Base-by-base conservation (phyloP, 2,797 vertebrate species). In the Lepilemur septentrionalis region DNA sequence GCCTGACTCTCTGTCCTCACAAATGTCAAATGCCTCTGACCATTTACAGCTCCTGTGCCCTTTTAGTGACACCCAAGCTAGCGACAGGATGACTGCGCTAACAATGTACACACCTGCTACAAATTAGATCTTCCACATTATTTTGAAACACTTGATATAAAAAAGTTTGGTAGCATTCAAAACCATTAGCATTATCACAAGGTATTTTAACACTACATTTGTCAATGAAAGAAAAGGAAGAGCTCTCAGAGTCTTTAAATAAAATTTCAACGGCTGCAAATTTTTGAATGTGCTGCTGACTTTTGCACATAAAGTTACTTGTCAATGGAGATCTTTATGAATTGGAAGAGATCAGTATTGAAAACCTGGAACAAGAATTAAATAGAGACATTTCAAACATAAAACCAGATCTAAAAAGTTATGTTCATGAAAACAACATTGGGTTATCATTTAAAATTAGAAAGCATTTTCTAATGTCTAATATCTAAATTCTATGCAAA, bases 251-350 rank as follows among this genome's bases (percentile, higher is more conserved):
- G 69, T 85, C 94, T 96, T 97, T 94, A 91, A 91, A 91, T 73
- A 92, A 57, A 94, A 93, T 95, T 97, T 85, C 73, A 91, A 43
- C 35, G 52, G 85, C 82, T 18, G 14, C 90, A 84, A 79, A 86
- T 63, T 75, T 88, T 78, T 95, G 32, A 93, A 92, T 48, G 48
- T 50, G 69, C 61, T 25, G 41, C 88, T 63, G 87, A 92, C 81
- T 97, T 91, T 69, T 43, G 76, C 55, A 50, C 2, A 32, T 38
- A 32, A 65, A 95, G n/a, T 94, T 95, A 78, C 94, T 94, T 80
- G 93, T 97, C 96, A 94, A 87, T 95, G 89, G 63, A 85, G 89
- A 97, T 95, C 81, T 96, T 79, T 86, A 52, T 78, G 89, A 92
- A 88, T 95, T 78, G 94, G 85, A 96, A 86, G 94, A 95, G 69